phyloP scores from a whole-genome alignment of 2,797 vertebrate species.

The Enoplosus armatus region DNA sequence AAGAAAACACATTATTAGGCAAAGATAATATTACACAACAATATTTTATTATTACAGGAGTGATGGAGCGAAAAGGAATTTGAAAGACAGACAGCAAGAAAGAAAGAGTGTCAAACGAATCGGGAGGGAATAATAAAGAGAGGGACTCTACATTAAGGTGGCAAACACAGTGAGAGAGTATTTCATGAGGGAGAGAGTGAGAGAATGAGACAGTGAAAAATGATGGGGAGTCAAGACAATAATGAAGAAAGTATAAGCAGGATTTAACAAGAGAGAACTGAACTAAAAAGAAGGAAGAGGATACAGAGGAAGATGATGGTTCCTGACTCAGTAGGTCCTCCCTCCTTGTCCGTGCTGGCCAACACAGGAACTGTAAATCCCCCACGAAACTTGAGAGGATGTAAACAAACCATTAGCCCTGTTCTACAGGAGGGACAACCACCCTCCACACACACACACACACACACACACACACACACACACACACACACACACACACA shows the following conservation, averaged over 20 bases:
- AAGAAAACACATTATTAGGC: too few species aligned
- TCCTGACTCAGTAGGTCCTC: conserved; percentile 27
- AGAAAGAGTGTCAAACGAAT: conserved; percentile 6
- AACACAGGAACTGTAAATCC: conserved; percentile 72
- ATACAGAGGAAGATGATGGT: conserved; percentile 34
- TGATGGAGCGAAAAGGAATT: conserved; percentile 25
- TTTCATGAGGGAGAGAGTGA: background rate
- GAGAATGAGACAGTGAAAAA: background rate
- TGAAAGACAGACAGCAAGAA: background rate
- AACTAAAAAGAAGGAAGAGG: conserved; percentile 31
- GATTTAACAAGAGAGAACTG: conserved; percentile 6
- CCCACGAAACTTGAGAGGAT: conserved; percentile 72
- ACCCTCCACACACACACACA: background rate
- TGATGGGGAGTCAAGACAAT: background rate
- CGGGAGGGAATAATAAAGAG: conserved; percentile 7
- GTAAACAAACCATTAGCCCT: conserved; percentile 74
- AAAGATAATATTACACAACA: too few species aligned
- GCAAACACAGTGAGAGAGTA: conserved; percentile 1
- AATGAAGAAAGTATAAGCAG: conserved; percentile 1
- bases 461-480: conserved; percentile 23
- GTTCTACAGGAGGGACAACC: conserved; percentile 33
- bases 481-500: conserved; percentile 23
- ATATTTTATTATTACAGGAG: too few species aligned
- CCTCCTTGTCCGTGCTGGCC: conserved; percentile 38
- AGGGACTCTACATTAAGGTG: background rate